Base-by-base conservation (phyloP, 1,140 invertebrate genomes). In the Andrena cerasifolii region DNA sequence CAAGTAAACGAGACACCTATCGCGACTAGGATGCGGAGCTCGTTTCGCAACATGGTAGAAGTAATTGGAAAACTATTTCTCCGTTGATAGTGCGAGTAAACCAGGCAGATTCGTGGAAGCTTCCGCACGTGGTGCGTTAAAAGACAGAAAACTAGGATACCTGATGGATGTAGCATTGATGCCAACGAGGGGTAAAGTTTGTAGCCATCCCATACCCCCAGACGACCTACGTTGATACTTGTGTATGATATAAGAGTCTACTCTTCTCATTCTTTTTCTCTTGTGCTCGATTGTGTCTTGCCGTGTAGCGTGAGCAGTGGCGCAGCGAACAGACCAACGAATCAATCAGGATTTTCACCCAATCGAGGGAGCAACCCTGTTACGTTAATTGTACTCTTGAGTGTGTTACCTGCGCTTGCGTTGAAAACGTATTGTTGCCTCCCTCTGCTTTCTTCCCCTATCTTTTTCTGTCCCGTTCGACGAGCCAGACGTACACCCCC, bases 291-390 rank as follows among this genome's bases (percentile, higher is more conserved):
- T 70, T 68, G 74, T 81, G 70, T 82, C 79, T 68, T 70, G 75
- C 56, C 66, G 51, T 72, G 40, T 74, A 83, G 54, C 43, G 51
- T 80, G 72, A 74, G 51, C 49, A 70, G 73, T 81, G 76, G 70
- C 80, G 36, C 83, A 78, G 70, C 62, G 62, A 82, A 77, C 70
- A 87, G 79, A 87, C 84, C 84, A 88, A 88, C 86, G 86, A 89
- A 88, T 88, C 84, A 89, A 89, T 89, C 87, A 86, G 84, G 75
- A 72, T 74, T 82, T 78, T 56, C 73, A 59, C 78, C 67, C 75
- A 80, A 79, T 82, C 62, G 43, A 56, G 65, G 79, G 56, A 75
- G 54, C 53, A 72, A 59, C 63, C 68, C 72, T 58, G 24, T 78
- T 43, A 70, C 66, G 28, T 73, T 67, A 33, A 74, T 62, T 66